Conservation (phyloP, 1,140 invertebrate genomes). For the Heliconius hermathena region DNA sequence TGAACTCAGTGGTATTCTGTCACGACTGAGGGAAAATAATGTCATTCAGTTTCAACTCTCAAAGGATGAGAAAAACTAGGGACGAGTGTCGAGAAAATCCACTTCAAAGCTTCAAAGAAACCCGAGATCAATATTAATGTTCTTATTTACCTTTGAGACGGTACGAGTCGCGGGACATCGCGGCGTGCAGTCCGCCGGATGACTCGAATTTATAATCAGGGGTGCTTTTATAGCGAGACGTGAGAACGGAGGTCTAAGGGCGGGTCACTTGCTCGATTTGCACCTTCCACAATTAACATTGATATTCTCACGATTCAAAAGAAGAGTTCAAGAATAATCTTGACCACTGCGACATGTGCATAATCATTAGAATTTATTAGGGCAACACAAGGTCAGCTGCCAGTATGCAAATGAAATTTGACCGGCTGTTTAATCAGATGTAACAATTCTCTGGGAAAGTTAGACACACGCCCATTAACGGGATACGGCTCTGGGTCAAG, state of each 20-base stretch:
- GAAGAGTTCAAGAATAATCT: conserved; percentile 58
- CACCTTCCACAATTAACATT: conserved; percentile 62
- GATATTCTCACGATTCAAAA: conserved; percentile 73
- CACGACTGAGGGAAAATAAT: conserved; percentile 48
- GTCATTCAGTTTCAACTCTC: conserved; percentile 64
- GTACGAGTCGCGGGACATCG: conserved; percentile 55
- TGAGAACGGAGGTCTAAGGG: conserved; percentile 74
- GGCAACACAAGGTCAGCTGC: conserved; percentile 72
- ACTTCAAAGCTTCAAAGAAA: conserved; percentile 71
- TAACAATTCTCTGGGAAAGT: conserved; percentile 63
- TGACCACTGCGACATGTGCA: conserved; percentile 63
- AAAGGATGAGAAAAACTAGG: conserved; percentile 65
- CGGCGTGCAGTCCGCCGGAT: conserved; percentile 58
- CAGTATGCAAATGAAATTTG: conserved; percentile 62
- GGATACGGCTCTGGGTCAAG: conserved; percentile 49
- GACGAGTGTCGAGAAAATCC: conserved; percentile 60
- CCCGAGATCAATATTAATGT: conserved; percentile 78
- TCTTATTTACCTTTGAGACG: conserved; percentile 75
- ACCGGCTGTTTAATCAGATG: conserved; percentile 54
- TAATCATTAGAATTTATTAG: conserved; percentile 77
- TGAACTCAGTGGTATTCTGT: conserved; percentile 26
- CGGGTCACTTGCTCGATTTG: conserved; percentile 74
- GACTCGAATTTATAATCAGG: conserved; percentile 75
- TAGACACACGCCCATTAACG: conserved; percentile 53
- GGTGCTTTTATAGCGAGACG: conserved; percentile 70